These are phyloP conservation scores for Lasioglossum lativentre DNA, from an alignment of 2,888 invertebrate species.

Conservation along the genomic window DNA sequence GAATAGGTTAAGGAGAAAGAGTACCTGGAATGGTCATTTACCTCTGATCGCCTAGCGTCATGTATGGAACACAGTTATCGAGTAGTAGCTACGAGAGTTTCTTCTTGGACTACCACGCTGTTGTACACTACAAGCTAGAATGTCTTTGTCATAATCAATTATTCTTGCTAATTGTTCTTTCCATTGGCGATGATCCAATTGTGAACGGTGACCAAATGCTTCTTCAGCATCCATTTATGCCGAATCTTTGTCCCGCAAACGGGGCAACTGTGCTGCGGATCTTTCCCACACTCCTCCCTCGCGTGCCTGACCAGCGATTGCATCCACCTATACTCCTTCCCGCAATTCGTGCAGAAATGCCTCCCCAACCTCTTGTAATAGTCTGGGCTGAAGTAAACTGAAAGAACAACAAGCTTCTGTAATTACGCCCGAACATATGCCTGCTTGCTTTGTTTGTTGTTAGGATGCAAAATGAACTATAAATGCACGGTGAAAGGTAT, in stretches of 20 bases:
- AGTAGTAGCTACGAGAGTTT: background rate
- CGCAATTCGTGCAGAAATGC: conserved; percentile 87
- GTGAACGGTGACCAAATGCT: conserved; percentile 80
- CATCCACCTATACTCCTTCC: conserved; percentile 91
- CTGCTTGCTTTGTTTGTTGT: no score
- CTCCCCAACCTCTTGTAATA: conserved; percentile 80
- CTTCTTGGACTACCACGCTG: background rate
- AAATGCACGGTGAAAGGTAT: conserved; percentile 5
- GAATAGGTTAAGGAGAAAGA: background rate
- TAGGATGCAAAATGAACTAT: conserved; percentile 19
- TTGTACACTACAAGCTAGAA: conserved; percentile 8
- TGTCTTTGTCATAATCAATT: background rate
- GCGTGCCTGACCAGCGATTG: conserved; percentile 90
- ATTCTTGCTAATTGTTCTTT: conserved; percentile 35
- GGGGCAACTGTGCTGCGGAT: conserved; percentile 83
- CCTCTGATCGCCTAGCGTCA: background rate
- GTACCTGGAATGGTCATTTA: background rate
- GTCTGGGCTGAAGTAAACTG: conserved; percentile 68
- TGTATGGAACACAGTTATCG: background rate
- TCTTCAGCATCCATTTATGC: conserved; percentile 83
- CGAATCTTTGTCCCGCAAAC: conserved; percentile 82
- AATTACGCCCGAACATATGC: conserved; percentile 43
- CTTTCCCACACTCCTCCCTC: conserved; percentile 85
- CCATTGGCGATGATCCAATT: conserved; percentile 67
- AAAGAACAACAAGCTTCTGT: conserved; percentile 62